Evolutionary conservation across 2,797 vertebrate species (phyloP).

Genomic region (Muscicapa comitata): DNA sequence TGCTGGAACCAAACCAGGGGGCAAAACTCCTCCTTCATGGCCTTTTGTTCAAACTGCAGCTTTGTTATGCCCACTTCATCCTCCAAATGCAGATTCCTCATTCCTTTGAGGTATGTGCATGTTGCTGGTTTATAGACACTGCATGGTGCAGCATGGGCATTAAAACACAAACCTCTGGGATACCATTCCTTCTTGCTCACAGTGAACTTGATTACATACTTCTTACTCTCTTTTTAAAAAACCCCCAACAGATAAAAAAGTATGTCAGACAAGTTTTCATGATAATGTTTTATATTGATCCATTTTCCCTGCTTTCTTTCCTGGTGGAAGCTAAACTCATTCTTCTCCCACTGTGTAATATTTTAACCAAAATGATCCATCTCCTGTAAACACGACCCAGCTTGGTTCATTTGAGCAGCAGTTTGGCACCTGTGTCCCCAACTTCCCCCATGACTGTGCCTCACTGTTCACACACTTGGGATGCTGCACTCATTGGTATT

Average conservation of each 20-base stretch:
- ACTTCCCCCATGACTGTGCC: neutral
- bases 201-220: neutral
- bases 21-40: neutral
- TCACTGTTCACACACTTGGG: neutral
- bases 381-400: fast-evolving
- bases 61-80: neutral
- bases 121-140: neutral
- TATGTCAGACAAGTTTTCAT: neutral
- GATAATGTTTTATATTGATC: neutral
- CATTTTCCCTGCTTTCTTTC: neutral
- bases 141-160: fast-evolving
- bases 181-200: neutral
- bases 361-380: neutral
- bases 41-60: neutral
- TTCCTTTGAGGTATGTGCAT: neutral
- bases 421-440: neutral
- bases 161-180: neutral
- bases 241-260: neutral
- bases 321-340: neutral
- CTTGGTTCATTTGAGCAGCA: fast-evolving
- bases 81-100: neutral
- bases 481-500: neutral
- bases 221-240: neutral
- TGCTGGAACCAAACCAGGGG: neutral
- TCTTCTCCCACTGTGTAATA: neutral